phyloP scores from a whole-genome alignment of 1,140 invertebrate genomes.

The Phymorhynchus buccinoides region DNA sequence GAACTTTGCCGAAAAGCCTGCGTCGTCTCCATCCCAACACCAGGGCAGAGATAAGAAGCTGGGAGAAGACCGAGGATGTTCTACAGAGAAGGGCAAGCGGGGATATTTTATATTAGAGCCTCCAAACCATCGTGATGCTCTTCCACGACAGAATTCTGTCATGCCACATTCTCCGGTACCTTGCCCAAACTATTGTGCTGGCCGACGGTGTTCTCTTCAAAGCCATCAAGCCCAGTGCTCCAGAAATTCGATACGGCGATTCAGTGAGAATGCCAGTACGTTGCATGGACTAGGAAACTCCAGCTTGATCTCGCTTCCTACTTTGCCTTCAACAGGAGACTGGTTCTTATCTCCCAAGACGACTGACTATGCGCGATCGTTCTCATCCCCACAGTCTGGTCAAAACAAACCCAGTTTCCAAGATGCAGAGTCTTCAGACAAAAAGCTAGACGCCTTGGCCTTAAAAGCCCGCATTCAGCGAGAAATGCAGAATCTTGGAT shows the following conservation, averaged over 20 bases:
- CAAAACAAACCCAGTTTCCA: not conserved
- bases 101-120: too few species aligned
- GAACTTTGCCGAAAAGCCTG: not conserved
- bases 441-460: not conserved
- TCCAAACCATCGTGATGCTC: too few species aligned
- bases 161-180: too few species aligned
- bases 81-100: too few species aligned
- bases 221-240: not conserved
- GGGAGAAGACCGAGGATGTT: too few species aligned
- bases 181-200: not conserved
- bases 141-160: too few species aligned
- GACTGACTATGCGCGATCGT: not conserved
- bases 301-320: not conserved
- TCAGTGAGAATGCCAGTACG: not conserved
- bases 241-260: not conserved
- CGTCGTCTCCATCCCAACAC: too few species aligned
- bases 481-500: not conserved
- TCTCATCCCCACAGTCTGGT: not conserved
- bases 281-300: not conserved
- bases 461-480: not conserved
- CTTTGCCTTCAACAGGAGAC: not conserved
- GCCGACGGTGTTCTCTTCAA: not conserved
- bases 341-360: not conserved
- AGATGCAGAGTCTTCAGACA: not conserved
- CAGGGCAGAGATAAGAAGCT: too few species aligned